Evolutionary conservation across 1,140 invertebrate species (phyloP).

Genomic region (Sweltsa coloradensis): DNA sequence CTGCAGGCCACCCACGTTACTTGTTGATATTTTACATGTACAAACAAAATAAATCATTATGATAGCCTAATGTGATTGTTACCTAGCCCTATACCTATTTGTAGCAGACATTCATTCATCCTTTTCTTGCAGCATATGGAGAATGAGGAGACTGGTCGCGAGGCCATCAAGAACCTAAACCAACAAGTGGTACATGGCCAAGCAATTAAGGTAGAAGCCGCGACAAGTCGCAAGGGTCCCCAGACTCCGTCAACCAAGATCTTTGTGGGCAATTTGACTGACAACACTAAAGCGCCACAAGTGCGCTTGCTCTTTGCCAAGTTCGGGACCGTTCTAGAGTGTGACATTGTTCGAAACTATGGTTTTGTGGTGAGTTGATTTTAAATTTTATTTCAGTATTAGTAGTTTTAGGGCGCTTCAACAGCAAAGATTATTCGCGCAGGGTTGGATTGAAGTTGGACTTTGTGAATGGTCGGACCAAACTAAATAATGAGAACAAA

Average conservation of each 20-base stretch:
- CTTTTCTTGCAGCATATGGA: slow-evolving; percentile 67
- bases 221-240: slow-evolving; percentile 70
- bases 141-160: slow-evolving; percentile 78
- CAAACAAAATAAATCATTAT: too few relatives aligned
- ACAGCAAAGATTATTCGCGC: too few relatives aligned
- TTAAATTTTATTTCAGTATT: too few relatives aligned
- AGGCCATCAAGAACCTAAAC: slow-evolving; percentile 85
- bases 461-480: too few relatives aligned
- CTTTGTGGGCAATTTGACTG: slow-evolving; percentile 80
- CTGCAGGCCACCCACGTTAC: too few relatives aligned
- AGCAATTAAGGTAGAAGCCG: slow-evolving; percentile 83
- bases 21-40: too few relatives aligned
- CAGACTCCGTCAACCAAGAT: slow-evolving; percentile 79
- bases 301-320: slow-evolving; percentile 76
- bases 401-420: too few relatives aligned
- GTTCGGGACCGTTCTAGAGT: slow-evolving; percentile 78
- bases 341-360: slow-evolving; percentile 84
- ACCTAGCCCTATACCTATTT: too few relatives aligned
- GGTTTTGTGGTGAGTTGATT: slow-evolving; percentile 67
- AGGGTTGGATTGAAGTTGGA: too few relatives aligned
- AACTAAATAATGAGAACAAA: too few relatives aligned
- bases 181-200: slow-evolving; percentile 75
- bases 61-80: too few relatives aligned
- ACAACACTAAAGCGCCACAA: slow-evolving; percentile 77
- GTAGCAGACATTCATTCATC: not conserved